Conservation (phyloP, 2,797 vertebrate species). For the Poeciliopsis infans region DNA sequence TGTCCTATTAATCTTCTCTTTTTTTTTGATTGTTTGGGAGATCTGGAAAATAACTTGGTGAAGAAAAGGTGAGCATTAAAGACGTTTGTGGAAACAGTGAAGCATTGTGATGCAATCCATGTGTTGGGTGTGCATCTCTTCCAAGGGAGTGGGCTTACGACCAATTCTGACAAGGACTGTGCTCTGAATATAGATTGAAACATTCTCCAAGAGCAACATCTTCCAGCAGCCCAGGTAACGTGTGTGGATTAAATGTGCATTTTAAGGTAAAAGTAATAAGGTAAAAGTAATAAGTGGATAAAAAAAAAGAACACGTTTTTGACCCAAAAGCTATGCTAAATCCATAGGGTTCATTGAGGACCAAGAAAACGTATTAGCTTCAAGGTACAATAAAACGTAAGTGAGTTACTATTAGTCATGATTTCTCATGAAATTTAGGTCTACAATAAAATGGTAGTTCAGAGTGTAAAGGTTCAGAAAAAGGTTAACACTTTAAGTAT, state of each 20-base stretch:
- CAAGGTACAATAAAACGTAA: not conserved
- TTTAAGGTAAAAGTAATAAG: not conserved
- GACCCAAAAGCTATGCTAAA: not conserved
- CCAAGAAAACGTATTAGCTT: not conserved
- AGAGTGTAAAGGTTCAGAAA: not conserved
- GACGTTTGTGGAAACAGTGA: not conserved
- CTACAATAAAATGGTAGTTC: not conserved
- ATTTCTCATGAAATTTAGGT: not conserved
- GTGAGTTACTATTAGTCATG: not conserved
- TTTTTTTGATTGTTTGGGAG: not conserved
- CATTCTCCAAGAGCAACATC: conserved; percentile 1
- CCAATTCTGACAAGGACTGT: not conserved
- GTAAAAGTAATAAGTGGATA: not conserved
- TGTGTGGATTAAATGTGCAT: not conserved
- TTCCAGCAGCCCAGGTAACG: not conserved
- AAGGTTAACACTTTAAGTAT: not conserved
- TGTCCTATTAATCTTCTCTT: not conserved
- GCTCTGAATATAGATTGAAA: not conserved
- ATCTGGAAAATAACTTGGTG: not conserved
- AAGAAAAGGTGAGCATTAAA: not conserved
- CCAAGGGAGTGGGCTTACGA: not conserved
- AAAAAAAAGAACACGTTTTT: not conserved
- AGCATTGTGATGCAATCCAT: not conserved
- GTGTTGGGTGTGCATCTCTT: not conserved
- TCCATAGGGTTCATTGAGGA: not conserved